phyloP scores from a whole-genome alignment of 2,797 vertebrate genomes.

The Acridotheres tristis region DNA sequence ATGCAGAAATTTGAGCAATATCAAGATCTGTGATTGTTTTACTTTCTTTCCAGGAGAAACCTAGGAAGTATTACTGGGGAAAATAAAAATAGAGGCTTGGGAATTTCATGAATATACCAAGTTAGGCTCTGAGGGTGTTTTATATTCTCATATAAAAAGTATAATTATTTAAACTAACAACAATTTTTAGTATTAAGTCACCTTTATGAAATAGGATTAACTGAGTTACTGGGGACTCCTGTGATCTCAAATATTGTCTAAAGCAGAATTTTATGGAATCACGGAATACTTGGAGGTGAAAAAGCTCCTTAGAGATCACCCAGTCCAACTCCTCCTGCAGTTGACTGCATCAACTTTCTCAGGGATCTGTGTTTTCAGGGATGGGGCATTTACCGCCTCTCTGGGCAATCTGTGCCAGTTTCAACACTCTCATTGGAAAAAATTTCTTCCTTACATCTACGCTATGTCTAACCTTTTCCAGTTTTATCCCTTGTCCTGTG shows the following conservation, averaged over 20 bases:
- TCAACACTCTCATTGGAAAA: neutral
- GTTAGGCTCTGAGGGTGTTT: neutral
- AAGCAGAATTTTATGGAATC: neutral
- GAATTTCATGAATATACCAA: neutral
- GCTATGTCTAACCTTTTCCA: neutral
- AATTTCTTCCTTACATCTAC: neutral
- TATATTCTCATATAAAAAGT: neutral
- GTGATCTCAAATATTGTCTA: neutral
- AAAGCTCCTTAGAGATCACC: neutral
- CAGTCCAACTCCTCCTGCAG: neutral
- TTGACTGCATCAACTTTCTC: neutral
- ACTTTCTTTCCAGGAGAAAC: neutral
- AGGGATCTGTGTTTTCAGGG: rapidly evolving
- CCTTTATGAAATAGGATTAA: neutral
- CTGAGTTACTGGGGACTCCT: neutral
- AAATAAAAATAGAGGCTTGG: neutral
- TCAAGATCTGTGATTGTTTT: neutral
- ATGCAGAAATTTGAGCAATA: neutral
- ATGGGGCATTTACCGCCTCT: neutral
- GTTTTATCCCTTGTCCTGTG: neutral
- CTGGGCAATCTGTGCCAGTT: neutral
- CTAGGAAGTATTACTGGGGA: neutral
- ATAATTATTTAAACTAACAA: neutral
- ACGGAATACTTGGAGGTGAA: neutral
- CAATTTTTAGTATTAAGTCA: neutral